A percentile compares a stretch with the other conserved stretches of the same genome.
Evolutionary conservation across 2,888 invertebrate genomes (phyloP).

Genomic region (Strigamia transsilvanica): DNA sequence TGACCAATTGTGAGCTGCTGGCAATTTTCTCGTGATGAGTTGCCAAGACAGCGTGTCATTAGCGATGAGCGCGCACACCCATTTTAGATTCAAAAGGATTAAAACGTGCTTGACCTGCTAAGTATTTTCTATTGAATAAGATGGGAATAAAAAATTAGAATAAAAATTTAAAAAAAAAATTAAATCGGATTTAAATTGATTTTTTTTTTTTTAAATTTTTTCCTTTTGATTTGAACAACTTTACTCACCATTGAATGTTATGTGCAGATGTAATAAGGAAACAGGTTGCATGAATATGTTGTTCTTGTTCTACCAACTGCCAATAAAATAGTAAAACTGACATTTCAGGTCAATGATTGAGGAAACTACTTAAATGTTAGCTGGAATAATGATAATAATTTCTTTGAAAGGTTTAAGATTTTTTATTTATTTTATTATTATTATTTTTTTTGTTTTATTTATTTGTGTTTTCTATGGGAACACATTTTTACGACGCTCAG

Average conservation of each 20-base stretch:
- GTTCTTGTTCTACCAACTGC: not conserved
- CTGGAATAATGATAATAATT: conserved; percentile 7
- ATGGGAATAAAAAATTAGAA: not conserved
- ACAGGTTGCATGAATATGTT: not conserved
- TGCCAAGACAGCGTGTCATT: conserved; percentile 49
- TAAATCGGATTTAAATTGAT: conserved; percentile 33
- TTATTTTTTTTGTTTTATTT: not conserved
- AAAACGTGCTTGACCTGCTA: conserved; percentile 48
- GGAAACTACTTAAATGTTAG: conserved; percentile 15
- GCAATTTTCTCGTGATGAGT: conserved; percentile 49
- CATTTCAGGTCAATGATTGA: conserved; percentile 27
- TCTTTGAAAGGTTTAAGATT: not conserved
- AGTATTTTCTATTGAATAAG: conserved; percentile 4
- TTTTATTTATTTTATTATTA: not conserved
- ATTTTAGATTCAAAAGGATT: conserved; percentile 46
- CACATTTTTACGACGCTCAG: not conserved
- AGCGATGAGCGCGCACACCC: conserved; percentile 42
- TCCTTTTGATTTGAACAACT: not conserved
- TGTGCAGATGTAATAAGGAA: not conserved
- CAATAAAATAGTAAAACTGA: conserved; percentile 18
- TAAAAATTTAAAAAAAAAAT: not conserved
- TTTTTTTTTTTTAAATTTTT: not conserved
- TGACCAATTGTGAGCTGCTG: conserved; percentile 48
- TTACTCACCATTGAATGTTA: not conserved
- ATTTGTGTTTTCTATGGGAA: not conserved